phyloP scores from a whole-genome alignment of 2,888 invertebrate species.

The Cephalotes varians region DNA sequence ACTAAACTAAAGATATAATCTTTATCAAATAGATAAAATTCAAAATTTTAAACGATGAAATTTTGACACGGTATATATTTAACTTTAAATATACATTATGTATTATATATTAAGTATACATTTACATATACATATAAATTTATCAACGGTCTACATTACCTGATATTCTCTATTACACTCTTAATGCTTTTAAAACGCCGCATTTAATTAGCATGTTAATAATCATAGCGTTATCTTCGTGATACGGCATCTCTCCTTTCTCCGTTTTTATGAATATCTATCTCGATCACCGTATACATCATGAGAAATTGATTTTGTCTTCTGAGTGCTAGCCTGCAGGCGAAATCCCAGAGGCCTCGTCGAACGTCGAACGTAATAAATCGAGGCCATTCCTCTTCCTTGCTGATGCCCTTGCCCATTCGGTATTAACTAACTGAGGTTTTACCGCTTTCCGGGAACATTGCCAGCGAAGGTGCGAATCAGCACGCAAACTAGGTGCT shows the following conservation, averaged over 20 bases:
- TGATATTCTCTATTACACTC: not conserved
- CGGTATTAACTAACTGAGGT: constrained; percentile 17
- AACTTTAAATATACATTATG: not conserved
- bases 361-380: constrained; percentile 35
- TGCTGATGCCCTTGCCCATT: constrained; percentile 36
- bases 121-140: too few relatives aligned
- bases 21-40: not conserved
- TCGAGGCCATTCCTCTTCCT: constrained; percentile 46
- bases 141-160: not conserved
- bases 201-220: constrained; percentile 35
- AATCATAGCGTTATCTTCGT: not conserved
- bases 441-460: constrained; percentile 57
- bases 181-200: not conserved
- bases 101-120: too few relatives aligned
- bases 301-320: constrained; percentile 12
- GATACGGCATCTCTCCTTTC: constrained; percentile 7
- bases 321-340: not conserved
- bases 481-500: constrained; percentile 45
- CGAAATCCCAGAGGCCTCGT: constrained; percentile 12
- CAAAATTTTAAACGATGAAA: not conserved
- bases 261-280: constrained; percentile 41
- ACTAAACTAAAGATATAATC: too few relatives aligned
- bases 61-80: too few relatives aligned
- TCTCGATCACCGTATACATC: not conserved
- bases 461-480: constrained; percentile 60